Evolutionary conservation across 2,888 invertebrate genomes (phyloP), one percentile per base, ranked within the genome.

Genomic region (Tiliacea citrago): DNA sequence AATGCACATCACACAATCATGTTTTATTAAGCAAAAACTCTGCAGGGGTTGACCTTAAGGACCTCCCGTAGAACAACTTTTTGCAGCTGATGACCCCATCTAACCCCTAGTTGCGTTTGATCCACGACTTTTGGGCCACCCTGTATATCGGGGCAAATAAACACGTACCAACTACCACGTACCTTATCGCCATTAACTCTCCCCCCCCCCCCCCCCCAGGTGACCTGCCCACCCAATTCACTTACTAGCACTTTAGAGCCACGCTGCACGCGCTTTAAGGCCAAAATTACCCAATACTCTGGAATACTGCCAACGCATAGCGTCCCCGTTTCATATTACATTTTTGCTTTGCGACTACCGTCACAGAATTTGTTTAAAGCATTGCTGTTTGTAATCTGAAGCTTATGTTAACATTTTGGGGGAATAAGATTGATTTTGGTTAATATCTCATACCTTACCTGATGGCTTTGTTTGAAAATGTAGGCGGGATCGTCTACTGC

Each of bases 331-430:
- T 76, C 62, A 78, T 73, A 83, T 81, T 67, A 74, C 73, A 85
- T 81, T 81, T 85, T 85, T 73, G 76, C 74, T 84, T 83, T 83
- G 77, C 42, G n/a, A 57, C n/a, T 72, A 21, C 29, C 65, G 4
- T n/a, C 35, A 47, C 55, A 68, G 74, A 77, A 81, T 77, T 61
- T 45, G 49, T 72, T 75, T 62, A 72, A 85, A 77, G 47, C 24
- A 51, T 39, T 73, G 42, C 55, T 53, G 39, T 57, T 73, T 51
- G 39, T 47, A 62, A 63, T 79, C 47, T 67, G 24, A 58, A 24
- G n/a, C 18, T 72, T 49, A 58, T 35, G 42, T 67, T 67, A 35
- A 47, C 24, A 68, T 70, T 75, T 53, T 29, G 21, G 35, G 45
- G 7, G 6, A 49, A 13, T 29, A 21, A 29, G 21, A 8, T 65